These are phyloP conservation scores for Andrena hattorfiana DNA, from an alignment of 2,888 invertebrate genomes.

Conservation along the genomic window DNA sequence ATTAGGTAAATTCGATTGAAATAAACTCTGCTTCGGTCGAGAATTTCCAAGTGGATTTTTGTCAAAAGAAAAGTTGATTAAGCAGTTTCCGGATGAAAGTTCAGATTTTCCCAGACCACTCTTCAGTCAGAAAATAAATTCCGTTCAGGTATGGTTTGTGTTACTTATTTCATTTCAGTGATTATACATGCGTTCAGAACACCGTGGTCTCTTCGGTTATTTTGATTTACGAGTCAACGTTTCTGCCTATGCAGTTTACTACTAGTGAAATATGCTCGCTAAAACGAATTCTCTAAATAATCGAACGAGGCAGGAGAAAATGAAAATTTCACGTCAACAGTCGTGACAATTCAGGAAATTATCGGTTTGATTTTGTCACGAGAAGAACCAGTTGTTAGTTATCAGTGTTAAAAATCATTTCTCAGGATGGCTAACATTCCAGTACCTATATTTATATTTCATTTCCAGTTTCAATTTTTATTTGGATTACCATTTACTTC, in stretches of 20 bases:
- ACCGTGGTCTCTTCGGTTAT: background rate
- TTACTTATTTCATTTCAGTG: background rate
- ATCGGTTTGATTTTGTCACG: constrained; percentile 6
- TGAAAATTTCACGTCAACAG: constrained; percentile 25
- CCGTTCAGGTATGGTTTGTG: no score
- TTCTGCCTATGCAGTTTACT: background rate
- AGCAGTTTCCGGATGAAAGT: background rate
- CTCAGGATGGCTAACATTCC: background rate
- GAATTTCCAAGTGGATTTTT: no score
- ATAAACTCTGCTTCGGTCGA: no score
- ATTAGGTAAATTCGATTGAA: no score
- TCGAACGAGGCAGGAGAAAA: background rate
- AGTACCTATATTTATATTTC: constrained; percentile 16
- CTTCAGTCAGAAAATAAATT: no score
- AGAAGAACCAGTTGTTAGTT: background rate
- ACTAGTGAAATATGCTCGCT: constrained; percentile 15
- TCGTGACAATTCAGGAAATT: background rate
- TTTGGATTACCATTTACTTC: no score
- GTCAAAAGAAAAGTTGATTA: background rate
- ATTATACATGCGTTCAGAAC: background rate
- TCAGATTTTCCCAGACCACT: no score
- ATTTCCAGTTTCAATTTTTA: background rate
- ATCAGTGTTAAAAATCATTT: background rate
- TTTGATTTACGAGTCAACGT: constrained; percentile 5
- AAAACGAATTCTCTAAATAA: constrained; percentile 32